phyloP scores from a whole-genome alignment of 2,797 vertebrate species.

The Macroramphosus scolopax region DNA sequence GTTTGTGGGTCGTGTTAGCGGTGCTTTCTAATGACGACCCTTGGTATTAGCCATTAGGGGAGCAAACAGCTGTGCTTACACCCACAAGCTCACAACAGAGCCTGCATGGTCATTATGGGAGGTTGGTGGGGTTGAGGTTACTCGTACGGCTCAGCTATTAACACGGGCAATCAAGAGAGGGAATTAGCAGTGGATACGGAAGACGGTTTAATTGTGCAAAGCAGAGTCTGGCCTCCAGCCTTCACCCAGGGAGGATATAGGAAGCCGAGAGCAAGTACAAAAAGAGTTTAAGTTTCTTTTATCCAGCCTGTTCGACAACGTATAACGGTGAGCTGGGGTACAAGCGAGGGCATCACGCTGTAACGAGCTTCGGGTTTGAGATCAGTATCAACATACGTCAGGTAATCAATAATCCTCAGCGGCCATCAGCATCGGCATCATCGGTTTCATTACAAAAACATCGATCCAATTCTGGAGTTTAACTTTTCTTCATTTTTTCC shows the following conservation, averaged over 20 bases:
- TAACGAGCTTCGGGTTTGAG: no score
- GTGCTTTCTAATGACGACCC: conserved; percentile 67
- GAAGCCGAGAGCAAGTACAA: no score
- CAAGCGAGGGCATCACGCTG: no score
- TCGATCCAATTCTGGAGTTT: no score
- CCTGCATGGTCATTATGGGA: conserved; percentile 50
- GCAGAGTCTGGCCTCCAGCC: conserved; percentile 8
- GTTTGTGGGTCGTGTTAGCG: conserved; percentile 58
- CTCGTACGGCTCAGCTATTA: conserved; percentile 61
- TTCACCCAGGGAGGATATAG: conserved; percentile 11
- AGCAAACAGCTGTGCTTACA: conserved; percentile 53
- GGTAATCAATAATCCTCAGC: no score
- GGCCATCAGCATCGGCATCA: no score
- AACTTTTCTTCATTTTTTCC: no score
- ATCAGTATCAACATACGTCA: no score
- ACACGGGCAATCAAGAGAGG: conserved; percentile 35
- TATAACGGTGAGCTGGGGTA: no score
- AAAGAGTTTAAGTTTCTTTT: no score
- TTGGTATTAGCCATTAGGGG: conserved; percentile 56
- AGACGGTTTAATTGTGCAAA: conserved; percentile 27
- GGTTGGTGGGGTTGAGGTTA: conserved; percentile 51
- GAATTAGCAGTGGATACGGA: conserved; percentile 32
- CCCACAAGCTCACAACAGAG: conserved; percentile 42
- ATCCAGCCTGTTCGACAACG: no score
- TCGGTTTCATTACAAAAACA: no score